Base-by-base conservation (phyloP, 2,888 invertebrate species). In the Caenorhabditis panamensis region DNA sequence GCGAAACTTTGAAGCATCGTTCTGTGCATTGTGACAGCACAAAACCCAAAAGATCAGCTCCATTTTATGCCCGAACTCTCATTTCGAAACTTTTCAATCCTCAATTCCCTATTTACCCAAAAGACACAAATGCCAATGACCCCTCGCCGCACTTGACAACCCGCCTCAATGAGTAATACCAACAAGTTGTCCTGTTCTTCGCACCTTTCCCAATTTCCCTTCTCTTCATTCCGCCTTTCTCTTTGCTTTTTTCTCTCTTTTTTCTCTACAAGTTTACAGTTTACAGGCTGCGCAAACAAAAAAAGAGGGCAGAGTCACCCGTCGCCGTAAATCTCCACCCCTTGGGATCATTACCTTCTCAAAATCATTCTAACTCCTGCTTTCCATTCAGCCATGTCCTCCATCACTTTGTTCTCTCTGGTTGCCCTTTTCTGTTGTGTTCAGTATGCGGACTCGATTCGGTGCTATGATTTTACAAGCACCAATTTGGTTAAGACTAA, bases 391-490 rank as follows among this genome's bases (percentile, higher is more conserved):
- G 37, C 62, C 63, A 66, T 66, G 75, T 59, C 75, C 9, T 24
- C 63, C 20, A n/a, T 75, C 59, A 58, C 73, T 66, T 37, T 73
- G 51, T 37, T 61, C 68, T 20, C 68, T 24, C 49, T 79, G 31
- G 41, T 68, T 20, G 59, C 58, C 16, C 31, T 83, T 49, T 26
- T 81, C 11, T 67, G 79, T 37, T 47, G 78, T 11, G 56, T 79
- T 61, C 77, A 80, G 63, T 58, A 56, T 66, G 78, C 75, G 31
- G 71, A 76, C 36, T 72, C 85, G 28, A 68, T 83, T 44, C 64
- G 81, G 54, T 85, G 85, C 56, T 82, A 85, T 63, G 80, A 85
- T 71, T 85, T 82, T 62, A 79, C 76, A 18, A 79, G 73, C 37
- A 79, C 76, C 47, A 84, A 73, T 54, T 24, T 76, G 59, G 51